Conservation (phyloP, 37 sponge, comb jelly and placozoan species). For the Theonella swinhoei region DNA sequence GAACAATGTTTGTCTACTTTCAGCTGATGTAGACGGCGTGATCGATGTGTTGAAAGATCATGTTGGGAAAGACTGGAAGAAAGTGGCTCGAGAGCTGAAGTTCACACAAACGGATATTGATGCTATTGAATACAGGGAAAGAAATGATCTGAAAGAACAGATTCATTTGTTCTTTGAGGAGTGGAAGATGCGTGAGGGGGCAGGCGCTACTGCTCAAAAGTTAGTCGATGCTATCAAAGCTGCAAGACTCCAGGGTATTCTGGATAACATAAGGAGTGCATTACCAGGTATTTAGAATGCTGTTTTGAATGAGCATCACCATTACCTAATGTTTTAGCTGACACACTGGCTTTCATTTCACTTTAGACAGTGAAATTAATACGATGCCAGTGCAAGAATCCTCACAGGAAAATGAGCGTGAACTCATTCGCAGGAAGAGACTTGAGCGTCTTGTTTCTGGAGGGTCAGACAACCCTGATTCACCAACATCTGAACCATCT, state of each 20-base stretch:
- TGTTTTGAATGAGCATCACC: too few species aligned
- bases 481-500: neutral
- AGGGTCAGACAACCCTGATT: neutral
- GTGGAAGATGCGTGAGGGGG: constrained; percentile 28
- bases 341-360: too few species aligned
- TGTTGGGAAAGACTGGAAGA: constrained; percentile 41
- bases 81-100: constrained; percentile 20
- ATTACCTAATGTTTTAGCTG: too few species aligned
- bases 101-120: constrained; percentile 30
- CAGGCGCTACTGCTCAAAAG: constrained; percentile 6
- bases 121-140: constrained; percentile 26
- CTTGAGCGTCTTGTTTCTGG: neutral
- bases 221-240: constrained; percentile 7
- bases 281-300: neutral
- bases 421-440: neutral
- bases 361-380: too few species aligned
- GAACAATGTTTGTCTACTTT: too few species aligned
- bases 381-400: neutral
- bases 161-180: constrained; percentile 24
- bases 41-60: constrained; percentile 6
- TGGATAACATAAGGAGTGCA: neutral
- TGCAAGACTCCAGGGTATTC: constrained; percentile 2
- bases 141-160: constrained; percentile 4
- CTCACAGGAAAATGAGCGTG: neutral
- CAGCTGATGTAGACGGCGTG: neutral